phyloP scores from a whole-genome alignment of 2,113 vertebrate species.

The Rhinopomastus cyanomelas region DNA sequence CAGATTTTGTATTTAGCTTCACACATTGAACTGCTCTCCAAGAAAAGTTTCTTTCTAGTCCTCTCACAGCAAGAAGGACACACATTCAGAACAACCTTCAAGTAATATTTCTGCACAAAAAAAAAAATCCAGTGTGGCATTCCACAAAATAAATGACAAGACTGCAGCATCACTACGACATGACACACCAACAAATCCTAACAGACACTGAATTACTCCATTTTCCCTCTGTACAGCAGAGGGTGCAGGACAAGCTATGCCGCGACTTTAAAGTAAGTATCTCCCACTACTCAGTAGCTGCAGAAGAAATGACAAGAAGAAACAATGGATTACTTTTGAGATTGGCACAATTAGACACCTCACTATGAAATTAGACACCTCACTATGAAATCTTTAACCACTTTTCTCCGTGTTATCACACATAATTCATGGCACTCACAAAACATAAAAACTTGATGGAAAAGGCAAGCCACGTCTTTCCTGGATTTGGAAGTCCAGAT shows the following conservation, averaged over 20 bases:
- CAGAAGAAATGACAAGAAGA: not conserved
- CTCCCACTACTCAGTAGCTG: not conserved
- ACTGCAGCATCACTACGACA: not conserved
- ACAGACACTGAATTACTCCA: not conserved
- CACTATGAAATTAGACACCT: not conserved
- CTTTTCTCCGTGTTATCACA: not conserved
- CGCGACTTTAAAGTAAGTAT: not conserved
- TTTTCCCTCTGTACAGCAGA: not conserved
- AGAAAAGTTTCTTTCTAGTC: not conserved
- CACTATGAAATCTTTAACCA: not conserved
- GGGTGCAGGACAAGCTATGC: not conserved
- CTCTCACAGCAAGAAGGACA: not conserved
- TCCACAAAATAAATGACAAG: not conserved
- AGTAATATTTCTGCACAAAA: not conserved
- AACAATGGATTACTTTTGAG: not conserved
- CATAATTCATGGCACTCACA: not conserved
- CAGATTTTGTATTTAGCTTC: not conserved
- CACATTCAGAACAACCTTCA: not conserved
- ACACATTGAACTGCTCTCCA: not conserved
- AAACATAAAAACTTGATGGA: not conserved
- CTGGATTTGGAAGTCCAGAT: not conserved
- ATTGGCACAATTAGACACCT: not conserved
- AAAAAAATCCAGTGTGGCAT: not conserved
- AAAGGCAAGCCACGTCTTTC: not conserved
- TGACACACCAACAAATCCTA: not conserved